phyloP scores from a whole-genome alignment of 1,140 invertebrate species.

The Episyrphus balteatus region DNA sequence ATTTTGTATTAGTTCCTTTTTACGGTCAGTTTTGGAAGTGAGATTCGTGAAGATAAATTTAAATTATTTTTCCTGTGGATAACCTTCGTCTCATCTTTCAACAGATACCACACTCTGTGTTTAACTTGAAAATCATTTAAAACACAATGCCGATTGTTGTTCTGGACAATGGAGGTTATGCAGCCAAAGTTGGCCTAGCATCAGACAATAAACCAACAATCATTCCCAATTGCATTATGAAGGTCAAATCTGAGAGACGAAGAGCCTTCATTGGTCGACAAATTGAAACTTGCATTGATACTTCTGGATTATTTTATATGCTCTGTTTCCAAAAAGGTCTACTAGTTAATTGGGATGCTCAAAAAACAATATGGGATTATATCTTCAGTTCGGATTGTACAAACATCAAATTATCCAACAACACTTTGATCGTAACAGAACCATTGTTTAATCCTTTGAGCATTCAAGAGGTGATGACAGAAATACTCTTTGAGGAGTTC shows the following conservation, averaged over 20 bases:
- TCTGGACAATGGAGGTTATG: constrained; percentile 79
- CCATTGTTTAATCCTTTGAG: constrained; percentile 89
- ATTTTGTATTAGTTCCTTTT: too few relatives aligned
- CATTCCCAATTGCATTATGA: constrained; percentile 94
- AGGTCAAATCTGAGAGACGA: constrained; percentile 90
- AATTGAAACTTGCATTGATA: constrained; percentile 91
- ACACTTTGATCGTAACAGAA: constrained; percentile 82
- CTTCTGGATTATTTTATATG: constrained; percentile 88
- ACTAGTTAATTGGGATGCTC: constrained; percentile 88
- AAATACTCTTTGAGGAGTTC: constrained; percentile 97
- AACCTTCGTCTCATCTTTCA: too few relatives aligned
- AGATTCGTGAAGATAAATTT: too few relatives aligned
- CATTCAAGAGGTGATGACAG: constrained; percentile 85
- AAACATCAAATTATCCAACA: constrained; percentile 63
- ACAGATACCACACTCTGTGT: too few relatives aligned
- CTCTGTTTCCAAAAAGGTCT: constrained; percentile 94
- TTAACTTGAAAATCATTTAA: too few relatives aligned
- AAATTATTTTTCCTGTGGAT: too few relatives aligned
- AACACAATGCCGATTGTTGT: constrained; percentile 29
- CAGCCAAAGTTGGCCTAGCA: constrained; percentile 71
- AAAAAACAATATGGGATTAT: constrained; percentile 92
- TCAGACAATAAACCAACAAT: constrained; percentile 49
- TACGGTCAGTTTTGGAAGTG: too few relatives aligned
- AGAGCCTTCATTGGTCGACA: constrained; percentile 88
- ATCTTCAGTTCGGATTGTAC: constrained; percentile 83